Evolutionary conservation across 2,113 vertebrate species (phyloP).

Genomic region (Channa maculata): DNA sequence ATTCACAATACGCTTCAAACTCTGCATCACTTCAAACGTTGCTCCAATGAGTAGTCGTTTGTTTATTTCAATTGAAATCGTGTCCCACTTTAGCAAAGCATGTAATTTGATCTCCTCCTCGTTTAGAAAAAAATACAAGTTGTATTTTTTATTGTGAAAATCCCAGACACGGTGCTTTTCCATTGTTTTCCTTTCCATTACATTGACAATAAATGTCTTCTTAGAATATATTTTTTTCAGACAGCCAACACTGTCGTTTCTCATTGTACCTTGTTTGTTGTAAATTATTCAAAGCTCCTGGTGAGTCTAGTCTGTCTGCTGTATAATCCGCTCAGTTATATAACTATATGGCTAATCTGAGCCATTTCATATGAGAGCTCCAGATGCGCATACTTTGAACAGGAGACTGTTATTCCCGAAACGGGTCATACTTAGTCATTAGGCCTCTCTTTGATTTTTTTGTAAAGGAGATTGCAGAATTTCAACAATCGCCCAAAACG

Average conservation of each 20-base stretch:
- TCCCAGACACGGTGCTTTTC: background rate
- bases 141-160: conserved; percentile 1
- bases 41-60: background rate
- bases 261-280: conserved; percentile 10
- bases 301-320: conserved; percentile 12
- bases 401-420: background rate
- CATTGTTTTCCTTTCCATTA: background rate
- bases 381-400: conserved; percentile 16
- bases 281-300: conserved; percentile 51
- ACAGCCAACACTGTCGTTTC: background rate
- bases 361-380: conserved; percentile 7
- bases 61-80: background rate
- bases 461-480: too few relatives aligned
- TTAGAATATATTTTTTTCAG: background rate
- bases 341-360: conserved; percentile 27
- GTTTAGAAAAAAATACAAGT: background rate
- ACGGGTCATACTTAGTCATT: too few relatives aligned
- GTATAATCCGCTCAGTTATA: conserved; percentile 11
- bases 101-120: conserved; percentile 14
- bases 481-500: too few relatives aligned
- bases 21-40: background rate
- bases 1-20: background rate
- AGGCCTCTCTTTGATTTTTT: too few relatives aligned
- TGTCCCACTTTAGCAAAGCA: background rate
- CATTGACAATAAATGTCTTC: background rate